Base-by-base conservation (phyloP, 2,888 invertebrate genomes). In the Esperia sulphurella region DNA sequence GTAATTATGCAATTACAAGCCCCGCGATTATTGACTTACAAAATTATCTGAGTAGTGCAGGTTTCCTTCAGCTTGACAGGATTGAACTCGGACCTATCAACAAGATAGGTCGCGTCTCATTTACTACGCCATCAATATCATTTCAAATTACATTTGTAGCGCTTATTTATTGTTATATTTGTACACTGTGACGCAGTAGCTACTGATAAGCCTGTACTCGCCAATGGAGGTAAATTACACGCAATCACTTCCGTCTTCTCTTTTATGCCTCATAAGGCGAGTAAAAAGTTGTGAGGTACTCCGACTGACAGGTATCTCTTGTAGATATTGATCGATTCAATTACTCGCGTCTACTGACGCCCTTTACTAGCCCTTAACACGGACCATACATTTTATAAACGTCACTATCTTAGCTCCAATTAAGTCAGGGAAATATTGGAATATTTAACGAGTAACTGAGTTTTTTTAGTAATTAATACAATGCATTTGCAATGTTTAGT, bases 191-290 rank as follows among this genome's bases (percentile, higher is more conserved):
- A 1, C 42, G 13, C 31, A 12, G 12, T 29, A 13, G 21, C 41
- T 10, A 9, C 31, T 44, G 45, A 39, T 45, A 45, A 39, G 44
- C 37, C 21, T 42, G 8, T 9, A 33, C 44, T 28, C 14, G 14
- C 49, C 42, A 41, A 43, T 42, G 35, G 43, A 29, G 44, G 13
- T 42, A 49, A 52, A 50, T 50, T 50, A 30, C 41, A 50, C 40
- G 41, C 41, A 39, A 12, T 33, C 29, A 14, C 53, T 53, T 53
- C 53, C 53, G 53, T 49, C 39, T 47, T 35, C 49, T 40, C 40
- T 38, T 52, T 44, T 37, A 43, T 38, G 49, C 45, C 40, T 10
- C 38, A 39, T 45, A 42, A 42, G 44, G 39, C 41, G 46, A n/a
- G 48, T 40, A 51, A 49, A 46, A 46, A 46, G 21, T 35, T 9